A percentile compares a stretch with the other conserved stretches of the same genome.
These are phyloP conservation scores for Malurus cyaneus DNA, from an alignment of 2,113 vertebrate genomes.

Conservation along the genomic window DNA sequence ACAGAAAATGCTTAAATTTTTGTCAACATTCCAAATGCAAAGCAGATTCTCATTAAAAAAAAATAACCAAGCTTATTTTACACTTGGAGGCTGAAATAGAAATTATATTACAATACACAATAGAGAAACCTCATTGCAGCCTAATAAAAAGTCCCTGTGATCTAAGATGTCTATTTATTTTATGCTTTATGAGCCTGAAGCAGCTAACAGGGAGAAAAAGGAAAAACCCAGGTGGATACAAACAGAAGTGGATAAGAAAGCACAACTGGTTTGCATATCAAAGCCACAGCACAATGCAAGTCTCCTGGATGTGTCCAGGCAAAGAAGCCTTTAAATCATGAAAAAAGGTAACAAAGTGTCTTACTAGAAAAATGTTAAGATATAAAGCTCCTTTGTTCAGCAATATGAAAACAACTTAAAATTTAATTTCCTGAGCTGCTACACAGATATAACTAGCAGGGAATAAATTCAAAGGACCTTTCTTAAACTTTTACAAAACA, in stretches of 20 bases:
- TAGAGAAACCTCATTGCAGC: background rate
- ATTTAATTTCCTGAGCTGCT: background rate
- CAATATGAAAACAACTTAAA: background rate
- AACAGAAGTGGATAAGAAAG: background rate
- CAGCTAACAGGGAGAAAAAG: background rate
- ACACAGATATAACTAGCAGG: background rate
- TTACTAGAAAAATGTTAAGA: background rate
- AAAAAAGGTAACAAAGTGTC: background rate
- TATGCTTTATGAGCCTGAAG: background rate
- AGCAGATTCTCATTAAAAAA: background rate
- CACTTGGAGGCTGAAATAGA: background rate
- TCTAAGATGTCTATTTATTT: background rate
- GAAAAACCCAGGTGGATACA: fast-evolving
- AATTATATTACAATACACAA: background rate
- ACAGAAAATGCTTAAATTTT: background rate
- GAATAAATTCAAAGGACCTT: background rate
- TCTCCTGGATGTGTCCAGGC: background rate
- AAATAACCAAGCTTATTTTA: background rate
- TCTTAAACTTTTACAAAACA: background rate
- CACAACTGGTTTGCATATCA: background rate
- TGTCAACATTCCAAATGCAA: background rate
- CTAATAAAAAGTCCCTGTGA: background rate
- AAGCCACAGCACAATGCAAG: background rate
- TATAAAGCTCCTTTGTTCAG: background rate
- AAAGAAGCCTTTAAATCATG: background rate